These are phyloP conservation scores for Triplophysa siluroides DNA, from an alignment of 2,113 vertebrate genomes.

Conservation along the genomic window DNA sequence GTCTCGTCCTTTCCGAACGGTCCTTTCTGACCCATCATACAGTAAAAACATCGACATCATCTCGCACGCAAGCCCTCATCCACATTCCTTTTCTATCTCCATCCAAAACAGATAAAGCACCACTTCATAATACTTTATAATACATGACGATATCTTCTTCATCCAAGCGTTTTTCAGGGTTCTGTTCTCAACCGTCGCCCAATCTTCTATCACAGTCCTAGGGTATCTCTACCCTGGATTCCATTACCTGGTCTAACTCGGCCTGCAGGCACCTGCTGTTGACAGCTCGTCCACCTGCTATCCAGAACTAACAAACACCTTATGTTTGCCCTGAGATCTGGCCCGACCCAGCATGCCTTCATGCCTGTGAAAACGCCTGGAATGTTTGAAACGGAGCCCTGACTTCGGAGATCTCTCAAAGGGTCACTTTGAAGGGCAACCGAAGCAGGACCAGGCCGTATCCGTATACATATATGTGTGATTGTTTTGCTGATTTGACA, in stretches of 20 bases:
- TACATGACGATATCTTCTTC: background rate
- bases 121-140: conserved; percentile 6
- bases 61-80: background rate
- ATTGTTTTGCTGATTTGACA: no score
- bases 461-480: no score
- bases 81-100: conserved; percentile 3
- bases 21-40: background rate
- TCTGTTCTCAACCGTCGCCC: background rate
- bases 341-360: conserved; percentile 18
- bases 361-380: conserved; percentile 15
- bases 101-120: background rate
- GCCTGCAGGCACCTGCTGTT: conserved; percentile 34
- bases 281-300: conserved; percentile 65
- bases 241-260: conserved; percentile 51
- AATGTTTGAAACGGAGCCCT: conserved; percentile 17
- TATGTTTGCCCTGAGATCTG: conserved; percentile 28
- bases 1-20: background rate
- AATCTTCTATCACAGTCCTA: conserved; percentile 38
- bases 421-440: conserved; percentile 11
- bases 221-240: conserved; percentile 55
- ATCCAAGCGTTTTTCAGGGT: background rate
- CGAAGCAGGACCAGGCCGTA: background rate
- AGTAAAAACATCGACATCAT: background rate
- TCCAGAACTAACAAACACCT: conserved; percentile 52
- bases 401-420: conserved; percentile 12